Percentiles rank a stretch among this genome's conserved stretches.
phyloP scores from a whole-genome alignment of 1,140 invertebrate genomes.

The Bombus affinis region DNA sequence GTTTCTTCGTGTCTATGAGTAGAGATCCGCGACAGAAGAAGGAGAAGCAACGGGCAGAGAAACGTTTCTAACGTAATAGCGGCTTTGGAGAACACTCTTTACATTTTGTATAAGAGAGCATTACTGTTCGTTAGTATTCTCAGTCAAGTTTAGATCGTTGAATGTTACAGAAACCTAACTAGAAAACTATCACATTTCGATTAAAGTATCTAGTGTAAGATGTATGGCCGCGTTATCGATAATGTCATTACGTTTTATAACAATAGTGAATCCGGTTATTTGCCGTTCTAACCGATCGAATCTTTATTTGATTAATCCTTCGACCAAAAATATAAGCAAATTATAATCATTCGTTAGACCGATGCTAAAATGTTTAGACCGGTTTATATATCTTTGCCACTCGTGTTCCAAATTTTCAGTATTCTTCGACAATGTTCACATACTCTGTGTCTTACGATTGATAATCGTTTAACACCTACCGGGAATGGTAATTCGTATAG shows the following conservation, averaged over 20 bases:
- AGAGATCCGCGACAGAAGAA: constrained; percentile 17
- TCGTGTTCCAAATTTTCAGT: constrained; percentile 33
- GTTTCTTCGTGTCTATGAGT: constrained; percentile 22
- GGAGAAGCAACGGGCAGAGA: constrained; percentile 32
- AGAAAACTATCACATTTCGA: not conserved
- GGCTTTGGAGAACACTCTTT: constrained; percentile 38
- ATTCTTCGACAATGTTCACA: constrained; percentile 47
- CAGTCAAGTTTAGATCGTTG: constrained; percentile 34
- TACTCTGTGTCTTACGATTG: constrained; percentile 70
- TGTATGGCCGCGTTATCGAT: not conserved
- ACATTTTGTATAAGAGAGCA: constrained; percentile 34
- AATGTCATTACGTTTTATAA: not conserved
- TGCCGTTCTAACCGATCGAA: not conserved
- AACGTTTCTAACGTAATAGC: constrained; percentile 38
- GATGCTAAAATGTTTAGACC: not conserved
- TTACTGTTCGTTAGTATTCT: constrained; percentile 21
- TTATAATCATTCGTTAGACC: not conserved
- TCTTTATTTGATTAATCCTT: not conserved
- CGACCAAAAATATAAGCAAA: not conserved
- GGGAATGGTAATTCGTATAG: constrained; percentile 72
- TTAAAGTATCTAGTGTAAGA: not conserved
- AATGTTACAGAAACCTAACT: constrained; percentile 20
- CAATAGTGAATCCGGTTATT: not conserved
- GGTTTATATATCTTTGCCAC: not conserved
- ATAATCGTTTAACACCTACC: constrained; percentile 74